Evolutionary conservation across 1,140 invertebrate genomes (phyloP), one percentile per base, ranked within the genome.

Genomic region (Apis florea): DNA sequence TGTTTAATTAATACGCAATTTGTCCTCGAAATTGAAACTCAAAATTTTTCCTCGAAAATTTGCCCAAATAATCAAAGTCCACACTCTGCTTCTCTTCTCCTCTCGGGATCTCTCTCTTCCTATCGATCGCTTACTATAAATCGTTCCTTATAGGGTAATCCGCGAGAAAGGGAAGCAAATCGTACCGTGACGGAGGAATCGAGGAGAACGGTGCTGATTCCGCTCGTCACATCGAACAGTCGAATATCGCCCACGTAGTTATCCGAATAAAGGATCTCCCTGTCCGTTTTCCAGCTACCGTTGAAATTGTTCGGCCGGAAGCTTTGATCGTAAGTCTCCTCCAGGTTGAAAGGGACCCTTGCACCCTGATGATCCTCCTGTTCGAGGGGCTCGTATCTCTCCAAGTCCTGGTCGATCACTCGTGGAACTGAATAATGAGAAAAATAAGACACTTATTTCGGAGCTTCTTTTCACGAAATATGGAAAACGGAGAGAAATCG

Each of bases 221-320:
- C 61, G 5, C 82, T 90, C 26, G 79, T 83, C 11, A 89, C 90
- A 59, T 93, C 82, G 72, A 89, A 92, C 72, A 85, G 75, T 11
- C 82, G 73, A 26, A 92, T 80, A 51, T 90, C 74, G 64, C 83
- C 79, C 4, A 80, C 69, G 1, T 81, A 31, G 54, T 49, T 19
- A 63, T 91, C 68, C 21, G 68, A 88, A 89, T 74, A 90, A 79
- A 85, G 21, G 40, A 93, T 90, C 74, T 90, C 90, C 13, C 85
- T 90, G 19, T 86, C 74, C 17, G 92, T 91, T 82, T 89, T 89
- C 92, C 92, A 93, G 51, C 89, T 91, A 49, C 90, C 92, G 58
- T 93, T 93, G 86, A 93, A 93, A n/a, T 40, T 67, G 79, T 68
- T 64, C 81, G 82, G 19, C 9, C 83, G 82, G 85, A 90, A 87